phyloP scores from a whole-genome alignment of 2,888 invertebrate genomes.

The Drepana falcataria region DNA sequence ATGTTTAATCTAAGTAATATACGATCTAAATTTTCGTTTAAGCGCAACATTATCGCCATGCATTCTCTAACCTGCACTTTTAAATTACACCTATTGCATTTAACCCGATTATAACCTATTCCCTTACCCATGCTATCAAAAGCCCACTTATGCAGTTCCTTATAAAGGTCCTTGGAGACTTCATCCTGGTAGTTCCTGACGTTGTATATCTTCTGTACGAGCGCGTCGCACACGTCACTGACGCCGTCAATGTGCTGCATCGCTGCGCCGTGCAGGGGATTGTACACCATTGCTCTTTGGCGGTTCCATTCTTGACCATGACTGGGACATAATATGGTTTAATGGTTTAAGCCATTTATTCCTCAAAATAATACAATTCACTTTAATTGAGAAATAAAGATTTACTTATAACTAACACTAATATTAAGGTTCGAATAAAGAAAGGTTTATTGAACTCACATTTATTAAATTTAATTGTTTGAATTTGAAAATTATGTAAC shows the following conservation, averaged over 20 bases:
- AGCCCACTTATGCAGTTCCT: conserved; percentile 83
- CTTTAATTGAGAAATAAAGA: too few species aligned
- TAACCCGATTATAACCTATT: not conserved
- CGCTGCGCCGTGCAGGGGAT: conserved; percentile 59
- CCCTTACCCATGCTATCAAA: conserved; percentile 80
- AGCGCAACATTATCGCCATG: too few species aligned
- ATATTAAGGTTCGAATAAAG: too few species aligned
- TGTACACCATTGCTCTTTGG: conserved; percentile 68
- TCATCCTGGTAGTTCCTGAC: conserved; percentile 82
- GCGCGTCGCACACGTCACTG: conserved; percentile 50
- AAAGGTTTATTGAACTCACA: too few species aligned
- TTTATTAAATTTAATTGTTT: too few species aligned
- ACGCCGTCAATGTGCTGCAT: conserved; percentile 57
- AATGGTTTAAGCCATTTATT: not conserved
- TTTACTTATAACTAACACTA: too few species aligned
- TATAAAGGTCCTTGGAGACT: conserved; percentile 75
- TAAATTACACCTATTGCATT: not conserved
- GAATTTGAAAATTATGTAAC: too few species aligned
- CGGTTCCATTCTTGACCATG: conserved; percentile 80
- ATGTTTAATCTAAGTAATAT: too few species aligned
- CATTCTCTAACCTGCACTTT: too few species aligned
- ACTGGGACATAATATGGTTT: conserved; percentile 36
- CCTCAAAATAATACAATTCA: too few species aligned
- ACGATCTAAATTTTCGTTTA: too few species aligned
- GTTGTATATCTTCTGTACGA: conserved; percentile 64